These are phyloP conservation scores for Morone chrysops DNA, from an alignment of 2,113 vertebrate genomes.

Conservation along the genomic window DNA sequence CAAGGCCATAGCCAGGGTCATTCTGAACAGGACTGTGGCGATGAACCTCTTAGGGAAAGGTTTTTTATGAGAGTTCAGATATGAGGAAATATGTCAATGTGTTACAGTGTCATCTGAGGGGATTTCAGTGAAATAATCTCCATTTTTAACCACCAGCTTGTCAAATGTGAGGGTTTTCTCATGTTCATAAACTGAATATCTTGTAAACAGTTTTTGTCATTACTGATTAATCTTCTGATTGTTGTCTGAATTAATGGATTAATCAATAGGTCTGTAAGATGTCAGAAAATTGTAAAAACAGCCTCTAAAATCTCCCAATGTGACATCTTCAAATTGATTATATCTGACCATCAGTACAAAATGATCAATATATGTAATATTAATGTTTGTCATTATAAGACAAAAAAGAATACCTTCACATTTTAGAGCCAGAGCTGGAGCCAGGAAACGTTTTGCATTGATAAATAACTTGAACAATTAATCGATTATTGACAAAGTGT, in stretches of 20 bases:
- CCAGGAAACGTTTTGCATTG: background rate
- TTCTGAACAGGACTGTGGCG: background rate
- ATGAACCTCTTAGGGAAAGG: background rate
- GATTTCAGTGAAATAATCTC: background rate
- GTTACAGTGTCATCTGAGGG: background rate
- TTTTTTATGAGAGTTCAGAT: background rate
- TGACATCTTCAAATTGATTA: background rate
- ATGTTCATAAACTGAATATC: background rate
- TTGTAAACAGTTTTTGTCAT: background rate
- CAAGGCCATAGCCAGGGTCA: background rate
- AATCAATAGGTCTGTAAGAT: background rate
- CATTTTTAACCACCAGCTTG: background rate
- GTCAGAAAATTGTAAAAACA: too few species aligned
- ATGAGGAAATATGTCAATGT: background rate
- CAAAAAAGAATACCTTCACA: too few species aligned
- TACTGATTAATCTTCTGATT: background rate
- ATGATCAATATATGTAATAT: too few species aligned
- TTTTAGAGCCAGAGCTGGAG: background rate
- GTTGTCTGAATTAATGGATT: background rate
- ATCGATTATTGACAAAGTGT: too few species aligned
- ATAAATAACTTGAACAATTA: background rate
- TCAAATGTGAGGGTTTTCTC: background rate
- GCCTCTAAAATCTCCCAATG: too few species aligned
- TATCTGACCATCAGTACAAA: background rate
- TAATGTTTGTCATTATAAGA: too few species aligned